phyloP scores from a whole-genome alignment of 1,140 invertebrate genomes.

The Drosophila lini region DNA sequence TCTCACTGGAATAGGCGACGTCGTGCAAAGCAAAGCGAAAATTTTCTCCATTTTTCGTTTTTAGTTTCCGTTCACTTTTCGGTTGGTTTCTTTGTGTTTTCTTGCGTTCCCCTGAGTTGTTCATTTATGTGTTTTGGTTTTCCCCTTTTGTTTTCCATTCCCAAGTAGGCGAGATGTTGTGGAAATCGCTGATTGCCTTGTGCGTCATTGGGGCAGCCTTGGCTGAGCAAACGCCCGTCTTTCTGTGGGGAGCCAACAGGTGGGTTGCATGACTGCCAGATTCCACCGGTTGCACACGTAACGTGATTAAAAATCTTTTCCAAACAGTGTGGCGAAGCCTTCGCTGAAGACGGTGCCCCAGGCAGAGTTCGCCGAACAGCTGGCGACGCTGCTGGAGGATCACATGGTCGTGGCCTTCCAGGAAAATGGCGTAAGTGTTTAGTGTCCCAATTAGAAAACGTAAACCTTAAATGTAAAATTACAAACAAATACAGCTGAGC shows the following conservation, averaged over 20 bases:
- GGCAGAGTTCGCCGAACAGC: conserved; percentile 61
- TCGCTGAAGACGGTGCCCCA: conserved; percentile 65
- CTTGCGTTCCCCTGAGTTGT: conserved; percentile 49
- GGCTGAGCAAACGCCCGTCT: conserved; percentile 78
- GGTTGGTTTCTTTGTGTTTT: conserved; percentile 59
- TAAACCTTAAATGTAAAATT: background rate
- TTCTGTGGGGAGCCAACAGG: conserved; percentile 81
- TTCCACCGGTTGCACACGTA: conserved; percentile 14
- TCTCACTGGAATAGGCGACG: conserved; percentile 53
- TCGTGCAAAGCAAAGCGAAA: conserved; percentile 42
- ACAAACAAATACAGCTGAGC: conserved; percentile 47
- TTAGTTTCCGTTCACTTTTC: conserved; percentile 78
- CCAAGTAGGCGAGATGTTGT: conserved; percentile 73
- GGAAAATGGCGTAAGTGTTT: conserved; percentile 76
- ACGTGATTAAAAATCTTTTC: background rate
- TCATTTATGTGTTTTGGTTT: conserved; percentile 40
- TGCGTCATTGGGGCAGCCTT: conserved; percentile 79
- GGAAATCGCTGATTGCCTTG: conserved; percentile 78
- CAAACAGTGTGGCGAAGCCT: conserved; percentile 53
- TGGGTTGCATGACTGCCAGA: conserved; percentile 34
- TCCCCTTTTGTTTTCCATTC: conserved; percentile 36
- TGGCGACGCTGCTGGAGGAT: conserved; percentile 61
- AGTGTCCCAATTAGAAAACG: background rate
- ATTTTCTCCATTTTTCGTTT: conserved; percentile 73
- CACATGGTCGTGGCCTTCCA: conserved; percentile 80